Conservation (phyloP, 30 jellyfish, hydroid and myxozoan species). For the Morbakka virulenta region DNA sequence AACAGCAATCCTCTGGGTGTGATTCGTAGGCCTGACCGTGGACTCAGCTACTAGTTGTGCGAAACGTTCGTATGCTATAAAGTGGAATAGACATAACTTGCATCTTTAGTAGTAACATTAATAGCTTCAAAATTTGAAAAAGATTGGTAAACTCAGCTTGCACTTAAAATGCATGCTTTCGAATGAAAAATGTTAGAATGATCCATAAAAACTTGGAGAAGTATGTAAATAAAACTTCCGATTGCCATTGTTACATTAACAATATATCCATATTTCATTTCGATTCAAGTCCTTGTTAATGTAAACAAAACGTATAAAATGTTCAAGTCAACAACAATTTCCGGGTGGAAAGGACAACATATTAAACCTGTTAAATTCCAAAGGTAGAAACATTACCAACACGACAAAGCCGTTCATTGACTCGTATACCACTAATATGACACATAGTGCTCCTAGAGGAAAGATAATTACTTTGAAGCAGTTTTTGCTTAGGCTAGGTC, state of each 20-base stretch:
- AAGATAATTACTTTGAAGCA: conserved; percentile 9
- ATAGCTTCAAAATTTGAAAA: background rate
- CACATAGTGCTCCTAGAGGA: conserved; percentile 3
- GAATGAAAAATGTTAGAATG: background rate
- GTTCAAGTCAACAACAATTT: too few relatives aligned
- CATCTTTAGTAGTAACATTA: conserved; percentile 4
- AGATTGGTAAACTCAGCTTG: conserved; percentile 3
- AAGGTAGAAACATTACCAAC: background rate
- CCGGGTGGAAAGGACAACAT: too few relatives aligned
- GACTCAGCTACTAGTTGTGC: conserved; percentile 8
- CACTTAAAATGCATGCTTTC: background rate
- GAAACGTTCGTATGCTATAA: background rate
- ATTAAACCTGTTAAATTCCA: background rate
- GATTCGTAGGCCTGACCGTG: conserved; percentile 9
- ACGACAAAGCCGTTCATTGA: background rate
- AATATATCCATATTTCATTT: too few relatives aligned
- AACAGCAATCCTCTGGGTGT: background rate
- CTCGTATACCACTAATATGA: background rate
- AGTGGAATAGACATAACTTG: conserved; percentile 7
- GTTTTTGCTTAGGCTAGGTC: conserved; percentile 5
- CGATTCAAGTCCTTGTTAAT: too few relatives aligned
- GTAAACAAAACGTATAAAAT: too few relatives aligned
- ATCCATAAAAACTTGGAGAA: too few relatives aligned
- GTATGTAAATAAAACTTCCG: too few relatives aligned
- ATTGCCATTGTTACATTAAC: too few relatives aligned